Base-by-base conservation (phyloP, 2,888 invertebrate genomes). In the Oasisia sp. region DNA sequence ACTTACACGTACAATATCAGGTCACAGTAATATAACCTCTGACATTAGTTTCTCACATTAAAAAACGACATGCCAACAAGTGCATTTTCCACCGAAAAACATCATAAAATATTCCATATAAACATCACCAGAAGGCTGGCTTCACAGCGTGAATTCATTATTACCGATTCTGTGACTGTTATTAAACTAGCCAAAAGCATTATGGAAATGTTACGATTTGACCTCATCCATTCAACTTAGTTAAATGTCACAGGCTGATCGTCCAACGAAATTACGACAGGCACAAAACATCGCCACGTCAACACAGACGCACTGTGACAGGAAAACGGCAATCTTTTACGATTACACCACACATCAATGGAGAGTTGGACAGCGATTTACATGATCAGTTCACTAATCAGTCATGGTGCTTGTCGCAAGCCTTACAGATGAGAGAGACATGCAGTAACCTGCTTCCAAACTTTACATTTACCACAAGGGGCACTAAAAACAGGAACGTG, bases 211-310 rank as follows among this genome's bases (percentile, higher is more conserved):
- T 27, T 19, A 74, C 14, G 74, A n/a, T 19, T 19, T 74, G 74
- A 74, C 74, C 74, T n/a, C n/a, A 74, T 27, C 74, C n/a, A 74
- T 74, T 74, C 74, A 74, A 74, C 74, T 74, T 74, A 74, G 74
- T 74, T 74, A 74, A 74, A 74, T 74, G 74, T 74, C 74, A 74
- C 74, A 14, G 50, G 19, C 74, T 27, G 74, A 38, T 38, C 27
- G 27, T 74, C 74, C 19, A 14, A 74, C 4, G 0, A 74, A 74
- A 74, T 74, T 74, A n/a, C 74, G n/a, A 74, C 74, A 74, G 5
- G 74, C 27, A 27, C 74, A 74, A 19, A 19, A 74, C 19, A 74
- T 27, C 27, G 74, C 19, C 7, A 1, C n/a, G 1, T n/a, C 74
- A 74, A 27, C 74, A 19, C 19, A 74, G 74, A n/a, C 27, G 5